phyloP scores from a whole-genome alignment of 1,140 invertebrate species.

The Diorhabda elongata region DNA sequence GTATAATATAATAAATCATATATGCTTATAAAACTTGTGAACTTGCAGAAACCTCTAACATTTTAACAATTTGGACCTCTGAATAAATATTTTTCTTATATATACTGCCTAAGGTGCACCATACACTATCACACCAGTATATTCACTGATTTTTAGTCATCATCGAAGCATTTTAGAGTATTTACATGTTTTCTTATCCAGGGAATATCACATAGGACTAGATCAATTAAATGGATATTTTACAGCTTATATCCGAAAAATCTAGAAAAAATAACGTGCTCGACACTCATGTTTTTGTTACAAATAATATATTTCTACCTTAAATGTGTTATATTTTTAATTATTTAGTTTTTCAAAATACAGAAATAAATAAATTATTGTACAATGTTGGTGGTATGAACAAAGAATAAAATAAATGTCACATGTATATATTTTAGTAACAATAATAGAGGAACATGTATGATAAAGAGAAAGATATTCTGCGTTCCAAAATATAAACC shows the following conservation, averaged over 20 bases:
- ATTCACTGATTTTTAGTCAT: conserved; percentile 28
- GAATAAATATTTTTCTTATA: conserved; percentile 42
- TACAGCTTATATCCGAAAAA: background rate
- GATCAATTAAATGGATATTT: background rate
- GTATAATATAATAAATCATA: conserved; percentile 40
- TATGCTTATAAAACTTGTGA: conserved; percentile 48
- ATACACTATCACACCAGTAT: conserved; percentile 46
- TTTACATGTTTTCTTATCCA: conserved; percentile 28
- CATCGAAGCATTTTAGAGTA: conserved; percentile 19
- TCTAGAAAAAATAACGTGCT: too few species aligned
- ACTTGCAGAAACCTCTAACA: conserved; percentile 48
- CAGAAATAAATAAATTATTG: too few species aligned
- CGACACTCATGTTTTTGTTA: too few species aligned
- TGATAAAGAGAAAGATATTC: too few species aligned
- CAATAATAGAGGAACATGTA: too few species aligned
- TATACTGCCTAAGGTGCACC: conserved; percentile 46
- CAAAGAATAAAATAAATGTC: too few species aligned
- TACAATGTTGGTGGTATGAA: too few species aligned
- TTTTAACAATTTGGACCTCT: conserved; percentile 48
- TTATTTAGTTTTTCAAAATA: too few species aligned
- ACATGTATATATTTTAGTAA: too few species aligned
- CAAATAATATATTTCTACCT: too few species aligned
- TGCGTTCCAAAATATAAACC: too few species aligned
- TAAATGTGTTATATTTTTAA: too few species aligned
- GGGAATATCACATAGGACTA: conserved; percentile 22